These are phyloP conservation scores for Zosterops borbonicus DNA, from an alignment of 2,113 vertebrate genomes.

Conservation along the genomic window DNA sequence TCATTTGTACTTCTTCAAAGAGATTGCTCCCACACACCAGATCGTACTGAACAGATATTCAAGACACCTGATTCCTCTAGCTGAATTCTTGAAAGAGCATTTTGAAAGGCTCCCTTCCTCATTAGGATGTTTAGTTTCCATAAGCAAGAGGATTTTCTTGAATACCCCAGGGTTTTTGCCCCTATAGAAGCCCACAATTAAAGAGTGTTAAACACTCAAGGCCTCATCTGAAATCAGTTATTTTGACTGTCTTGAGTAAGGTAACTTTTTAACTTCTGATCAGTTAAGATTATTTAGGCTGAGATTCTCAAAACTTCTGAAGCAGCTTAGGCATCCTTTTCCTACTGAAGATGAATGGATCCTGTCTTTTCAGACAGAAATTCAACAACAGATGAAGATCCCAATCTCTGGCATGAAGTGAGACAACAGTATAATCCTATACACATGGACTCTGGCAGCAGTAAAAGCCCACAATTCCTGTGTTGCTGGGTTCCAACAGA, in stretches of 20 bases:
- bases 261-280: neutral
- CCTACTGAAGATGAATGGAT: neutral
- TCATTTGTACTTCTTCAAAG: neutral
- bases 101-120: neutral
- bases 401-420: neutral
- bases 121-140: neutral
- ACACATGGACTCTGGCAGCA: neutral
- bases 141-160: neutral
- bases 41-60: neutral
- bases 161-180: accelerated
- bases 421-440: accelerated
- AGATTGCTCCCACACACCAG: neutral
- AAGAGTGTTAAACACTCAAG: neutral
- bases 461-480: neutral
- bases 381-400: neutral
- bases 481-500: neutral
- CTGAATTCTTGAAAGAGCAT: neutral
- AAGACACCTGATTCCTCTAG: neutral
- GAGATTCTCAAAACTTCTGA: neutral
- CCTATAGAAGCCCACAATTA: neutral
- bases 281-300: neutral
- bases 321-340: neutral
- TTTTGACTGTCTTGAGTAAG: neutral
- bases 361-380: neutral
- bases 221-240: neutral